Evolutionary conservation across 1,140 invertebrate genomes (phyloP).

Genomic region (Calliphora vicina): DNA sequence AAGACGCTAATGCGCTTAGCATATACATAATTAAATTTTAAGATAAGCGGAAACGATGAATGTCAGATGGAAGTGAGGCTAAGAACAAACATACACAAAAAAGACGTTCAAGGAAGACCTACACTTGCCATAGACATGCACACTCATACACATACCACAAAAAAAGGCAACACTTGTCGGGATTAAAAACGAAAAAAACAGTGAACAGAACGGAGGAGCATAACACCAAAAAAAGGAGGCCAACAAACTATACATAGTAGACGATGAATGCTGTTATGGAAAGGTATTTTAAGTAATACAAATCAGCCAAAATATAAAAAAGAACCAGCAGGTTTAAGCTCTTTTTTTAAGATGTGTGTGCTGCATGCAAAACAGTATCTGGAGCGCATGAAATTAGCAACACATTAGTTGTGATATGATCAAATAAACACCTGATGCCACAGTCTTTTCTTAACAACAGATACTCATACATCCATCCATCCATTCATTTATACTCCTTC

Average conservation of each 20-base stretch:
- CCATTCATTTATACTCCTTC: background rate
- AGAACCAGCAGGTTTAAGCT: background rate
- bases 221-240: background rate
- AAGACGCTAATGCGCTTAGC: conserved; percentile 34
- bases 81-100: conserved; percentile 16
- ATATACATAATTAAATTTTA: conserved; percentile 36
- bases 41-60: conserved; percentile 36
- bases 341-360: no score
- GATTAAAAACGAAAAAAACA: background rate
- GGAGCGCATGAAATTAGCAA: conserved; percentile 18
- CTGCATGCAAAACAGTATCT: background rate
- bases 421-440: conserved; percentile 17
- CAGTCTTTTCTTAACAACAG: no score
- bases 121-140: background rate
- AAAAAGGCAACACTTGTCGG: background rate
- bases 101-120: background rate
- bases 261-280: background rate
- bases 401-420: conserved; percentile 19
- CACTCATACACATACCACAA: background rate
- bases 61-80: conserved; percentile 13
- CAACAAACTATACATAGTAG: background rate
- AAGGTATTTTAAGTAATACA: background rate
- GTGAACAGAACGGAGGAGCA: background rate
- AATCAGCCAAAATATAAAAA: background rate
- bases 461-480: background rate